Evolutionary conservation across 1,140 invertebrate genomes (phyloP).

Genomic region (Megalonaias nervosa): DNA sequence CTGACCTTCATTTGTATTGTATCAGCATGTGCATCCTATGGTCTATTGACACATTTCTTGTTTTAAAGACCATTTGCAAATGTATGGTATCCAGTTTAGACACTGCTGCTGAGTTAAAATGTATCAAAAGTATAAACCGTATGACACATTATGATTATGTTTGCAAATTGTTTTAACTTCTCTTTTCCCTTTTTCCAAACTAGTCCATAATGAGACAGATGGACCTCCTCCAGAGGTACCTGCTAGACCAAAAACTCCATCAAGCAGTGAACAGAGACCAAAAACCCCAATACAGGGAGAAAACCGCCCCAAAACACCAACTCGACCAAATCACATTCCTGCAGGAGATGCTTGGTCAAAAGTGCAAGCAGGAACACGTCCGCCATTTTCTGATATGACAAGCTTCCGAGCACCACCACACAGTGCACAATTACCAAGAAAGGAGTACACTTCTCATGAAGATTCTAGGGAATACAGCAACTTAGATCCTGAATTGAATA

Average conservation of each 20-base stretch:
- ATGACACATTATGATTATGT: not conserved
- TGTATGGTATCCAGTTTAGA: too few relatives aligned
- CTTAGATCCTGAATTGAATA: conserved; percentile 42
- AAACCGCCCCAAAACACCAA: conserved; percentile 60
- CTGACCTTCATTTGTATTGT: too few relatives aligned
- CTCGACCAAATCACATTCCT: conserved; percentile 36
- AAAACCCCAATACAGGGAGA: conserved; percentile 54
- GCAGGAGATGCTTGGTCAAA: conserved; percentile 34
- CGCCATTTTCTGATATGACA: conserved; percentile 27
- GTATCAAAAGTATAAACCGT: too few relatives aligned
- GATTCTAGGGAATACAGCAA: conserved; percentile 32
- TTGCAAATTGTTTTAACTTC: not conserved
- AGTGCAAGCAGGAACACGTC: conserved; percentile 21
- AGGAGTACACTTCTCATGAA: conserved; percentile 34
- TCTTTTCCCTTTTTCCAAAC: not conserved
- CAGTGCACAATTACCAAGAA: conserved; percentile 44
- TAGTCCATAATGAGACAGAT: conserved; percentile 30
- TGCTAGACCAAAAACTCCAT: conserved; percentile 43
- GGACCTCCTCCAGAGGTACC: conserved; percentile 37
- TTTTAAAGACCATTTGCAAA: too few relatives aligned
- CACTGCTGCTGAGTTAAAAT: too few relatives aligned
- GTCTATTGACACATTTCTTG: too few relatives aligned
- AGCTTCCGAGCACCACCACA: conserved; percentile 26
- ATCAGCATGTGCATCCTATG: too few relatives aligned
- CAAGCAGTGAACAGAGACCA: conserved; percentile 40